phyloP scores from a whole-genome alignment of 2,113 vertebrate genomes.

The Aythya baeri region DNA sequence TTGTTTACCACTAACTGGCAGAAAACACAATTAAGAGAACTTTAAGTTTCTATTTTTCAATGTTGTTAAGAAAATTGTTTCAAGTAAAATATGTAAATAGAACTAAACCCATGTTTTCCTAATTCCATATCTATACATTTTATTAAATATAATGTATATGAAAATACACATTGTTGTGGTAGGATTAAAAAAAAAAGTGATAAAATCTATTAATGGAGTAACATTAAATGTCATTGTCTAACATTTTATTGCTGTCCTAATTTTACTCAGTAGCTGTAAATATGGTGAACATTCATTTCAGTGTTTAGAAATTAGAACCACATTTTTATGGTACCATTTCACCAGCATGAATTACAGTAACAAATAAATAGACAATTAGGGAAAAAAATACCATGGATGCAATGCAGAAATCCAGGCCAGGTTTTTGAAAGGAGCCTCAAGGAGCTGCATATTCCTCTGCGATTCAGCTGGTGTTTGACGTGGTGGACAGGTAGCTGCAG shows the following conservation, averaged over 20 bases:
- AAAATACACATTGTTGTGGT: conserved; percentile 65
- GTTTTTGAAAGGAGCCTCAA: background rate
- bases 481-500: background rate
- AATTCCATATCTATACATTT: conserved; percentile 68
- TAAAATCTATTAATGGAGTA: conserved; percentile 53
- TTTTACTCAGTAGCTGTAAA: conserved; percentile 34
- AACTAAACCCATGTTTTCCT: conserved; percentile 62
- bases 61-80: conserved; percentile 72
- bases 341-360: background rate
- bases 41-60: conserved; percentile 74
- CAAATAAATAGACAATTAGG: background rate
- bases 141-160: conserved; percentile 70
- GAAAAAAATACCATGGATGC: background rate
- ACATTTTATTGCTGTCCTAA: conserved; percentile 30
- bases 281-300: background rate
- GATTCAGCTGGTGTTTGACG: background rate
- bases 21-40: conserved; percentile 62
- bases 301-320: background rate
- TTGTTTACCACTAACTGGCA: conserved; percentile 70
- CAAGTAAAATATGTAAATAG: conserved; percentile 70
- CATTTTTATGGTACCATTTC: background rate
- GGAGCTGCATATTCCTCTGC: background rate
- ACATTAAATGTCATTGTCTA: conserved; percentile 58
- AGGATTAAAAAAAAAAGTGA: conserved; percentile 56
- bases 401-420: background rate